Evolutionary conservation across 2,113 vertebrate species (phyloP).

Genomic region (Apaloderma vittatum): DNA sequence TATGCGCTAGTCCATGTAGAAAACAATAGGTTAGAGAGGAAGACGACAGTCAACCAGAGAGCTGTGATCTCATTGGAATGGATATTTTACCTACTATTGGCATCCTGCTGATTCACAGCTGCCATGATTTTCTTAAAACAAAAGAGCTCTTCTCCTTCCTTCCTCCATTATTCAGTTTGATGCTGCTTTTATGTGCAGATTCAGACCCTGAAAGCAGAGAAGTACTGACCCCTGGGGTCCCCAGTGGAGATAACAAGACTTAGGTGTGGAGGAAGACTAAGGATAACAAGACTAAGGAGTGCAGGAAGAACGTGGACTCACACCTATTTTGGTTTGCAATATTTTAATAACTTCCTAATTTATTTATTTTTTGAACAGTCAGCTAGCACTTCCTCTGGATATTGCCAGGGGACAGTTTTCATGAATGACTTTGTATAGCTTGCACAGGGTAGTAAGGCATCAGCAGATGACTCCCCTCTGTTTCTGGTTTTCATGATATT

Average conservation of each 20-base stretch:
- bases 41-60: not conserved
- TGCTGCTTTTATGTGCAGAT: not conserved
- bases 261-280: no score
- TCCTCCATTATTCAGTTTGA: not conserved
- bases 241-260: not conserved
- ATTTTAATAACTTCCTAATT: not conserved
- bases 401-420: not conserved
- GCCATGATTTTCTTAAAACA: not conserved
- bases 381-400: not conserved
- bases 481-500: not conserved
- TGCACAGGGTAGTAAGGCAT: not conserved
- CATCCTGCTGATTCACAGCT: not conserved
- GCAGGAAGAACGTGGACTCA: not conserved
- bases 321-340: not conserved
- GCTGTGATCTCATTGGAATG: not conserved
- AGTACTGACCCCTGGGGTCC: not conserved
- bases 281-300: no score
- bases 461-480: not conserved
- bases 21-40: not conserved
- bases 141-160: not conserved
- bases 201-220: not conserved
- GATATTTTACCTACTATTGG: not conserved
- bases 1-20: not conserved
- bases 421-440: not conserved
- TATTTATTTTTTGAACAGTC: not conserved